Percentiles rank a stretch among this genome's conserved stretches.
phyloP scores from a whole-genome alignment of 1,140 invertebrate genomes.

The Branchinecta lynchi region DNA sequence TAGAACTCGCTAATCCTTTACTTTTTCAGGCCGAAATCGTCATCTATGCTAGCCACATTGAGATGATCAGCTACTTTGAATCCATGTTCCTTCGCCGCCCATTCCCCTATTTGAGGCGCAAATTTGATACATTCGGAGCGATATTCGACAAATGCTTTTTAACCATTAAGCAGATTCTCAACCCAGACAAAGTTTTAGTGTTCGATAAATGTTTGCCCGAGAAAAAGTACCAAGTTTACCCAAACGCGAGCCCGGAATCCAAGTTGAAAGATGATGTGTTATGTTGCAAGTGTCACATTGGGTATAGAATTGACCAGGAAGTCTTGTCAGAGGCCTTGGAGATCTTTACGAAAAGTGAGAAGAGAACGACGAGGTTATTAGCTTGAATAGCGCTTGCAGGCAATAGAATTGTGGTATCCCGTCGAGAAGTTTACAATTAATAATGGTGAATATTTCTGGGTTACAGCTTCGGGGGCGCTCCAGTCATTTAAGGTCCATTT shows the following conservation, averaged over 20 bases:
- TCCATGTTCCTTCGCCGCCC: constrained; percentile 40
- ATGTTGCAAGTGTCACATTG: background rate
- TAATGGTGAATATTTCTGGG: too few species aligned
- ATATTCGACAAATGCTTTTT: constrained; percentile 7
- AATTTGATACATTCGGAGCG: background rate
- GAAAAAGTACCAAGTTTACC: background rate
- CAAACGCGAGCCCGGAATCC: background rate
- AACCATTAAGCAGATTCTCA: background rate
- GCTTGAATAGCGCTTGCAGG: too few species aligned
- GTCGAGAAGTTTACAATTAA: too few species aligned
- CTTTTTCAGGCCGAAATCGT: constrained; percentile 48
- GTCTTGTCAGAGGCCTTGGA: background rate
- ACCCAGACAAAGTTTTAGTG: background rate
- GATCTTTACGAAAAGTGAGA: background rate
- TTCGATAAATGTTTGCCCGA: background rate
- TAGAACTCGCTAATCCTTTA: background rate
- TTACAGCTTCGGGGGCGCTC: too few species aligned
- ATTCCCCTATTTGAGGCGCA: constrained; percentile 20
- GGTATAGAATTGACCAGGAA: background rate
- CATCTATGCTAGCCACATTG: constrained; percentile 47
- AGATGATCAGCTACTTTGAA: constrained; percentile 54
- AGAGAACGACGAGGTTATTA: too few species aligned
- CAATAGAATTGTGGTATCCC: too few species aligned
- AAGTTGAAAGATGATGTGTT: background rate
- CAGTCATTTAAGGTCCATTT: too few species aligned